Conservation (phyloP, 2,113 vertebrate genomes). For the Accipiter cooperii region DNA sequence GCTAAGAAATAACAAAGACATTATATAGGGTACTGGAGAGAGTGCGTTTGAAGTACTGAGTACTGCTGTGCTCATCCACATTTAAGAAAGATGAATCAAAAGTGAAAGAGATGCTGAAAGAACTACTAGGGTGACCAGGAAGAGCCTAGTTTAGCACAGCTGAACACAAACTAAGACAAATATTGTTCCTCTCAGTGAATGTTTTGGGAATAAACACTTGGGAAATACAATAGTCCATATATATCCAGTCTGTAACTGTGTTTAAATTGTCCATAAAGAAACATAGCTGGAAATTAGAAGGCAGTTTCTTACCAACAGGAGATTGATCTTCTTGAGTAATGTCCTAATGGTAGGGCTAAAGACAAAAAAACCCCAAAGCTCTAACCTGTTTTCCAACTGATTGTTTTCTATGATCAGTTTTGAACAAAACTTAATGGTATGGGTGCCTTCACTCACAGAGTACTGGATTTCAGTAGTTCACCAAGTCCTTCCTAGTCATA, state of each 20-base stretch:
- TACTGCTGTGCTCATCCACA: background rate
- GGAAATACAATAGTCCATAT: background rate
- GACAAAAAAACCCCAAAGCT: background rate
- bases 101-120: background rate
- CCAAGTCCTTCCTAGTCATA: constrained; percentile 38
- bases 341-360: background rate
- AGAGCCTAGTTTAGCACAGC: background rate
- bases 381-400: background rate
- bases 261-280: background rate
- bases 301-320: background rate
- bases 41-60: background rate
- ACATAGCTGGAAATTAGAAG: background rate
- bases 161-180: background rate
- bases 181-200: background rate
- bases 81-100: background rate
- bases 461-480: constrained; percentile 30
- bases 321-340: background rate
- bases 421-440: background rate
- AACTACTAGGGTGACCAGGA: background rate
- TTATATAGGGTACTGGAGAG: background rate
- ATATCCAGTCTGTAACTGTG: background rate
- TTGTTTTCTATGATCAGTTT: background rate
- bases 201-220: background rate
- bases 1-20: background rate
- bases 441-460: background rate